A percentile compares a stretch with the other conserved stretches of the same genome.
phyloP scores from a whole-genome alignment of 2,113 vertebrate species.

The Peromyscus californicus region DNA sequence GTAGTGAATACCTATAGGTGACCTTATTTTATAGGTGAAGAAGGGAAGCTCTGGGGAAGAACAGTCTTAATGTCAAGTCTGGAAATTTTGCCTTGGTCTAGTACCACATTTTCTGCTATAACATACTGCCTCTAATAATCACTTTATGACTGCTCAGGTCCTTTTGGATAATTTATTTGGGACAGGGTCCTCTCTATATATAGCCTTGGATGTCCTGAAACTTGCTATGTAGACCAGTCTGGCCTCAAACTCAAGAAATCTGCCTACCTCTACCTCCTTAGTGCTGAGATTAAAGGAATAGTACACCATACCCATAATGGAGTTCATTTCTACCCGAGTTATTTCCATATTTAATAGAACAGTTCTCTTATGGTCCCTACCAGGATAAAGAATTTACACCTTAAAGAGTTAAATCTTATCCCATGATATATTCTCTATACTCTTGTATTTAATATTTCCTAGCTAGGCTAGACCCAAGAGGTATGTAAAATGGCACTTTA shows the following conservation, averaged over 20 bases:
- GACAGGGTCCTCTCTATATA: not conserved
- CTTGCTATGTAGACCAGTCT: not conserved
- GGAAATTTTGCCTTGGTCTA: not conserved
- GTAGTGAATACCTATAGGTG: not conserved
- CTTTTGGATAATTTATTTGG: constrained; percentile 48
- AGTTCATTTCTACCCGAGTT: constrained; percentile 49
- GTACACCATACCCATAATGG: too few relatives aligned
- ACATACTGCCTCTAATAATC: not conserved
- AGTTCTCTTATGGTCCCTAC: not conserved
- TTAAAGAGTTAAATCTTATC: constrained; percentile 47
- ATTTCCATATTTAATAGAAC: constrained; percentile 1
- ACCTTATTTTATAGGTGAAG: not conserved
- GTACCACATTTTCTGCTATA: not conserved
- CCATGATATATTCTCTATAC: not conserved
- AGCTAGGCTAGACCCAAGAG: constrained; percentile 31
- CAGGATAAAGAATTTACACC: not conserved
- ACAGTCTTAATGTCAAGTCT: constrained; percentile 1
- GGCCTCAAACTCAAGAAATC: not conserved
- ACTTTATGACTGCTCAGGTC: not conserved
- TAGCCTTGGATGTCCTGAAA: not conserved
- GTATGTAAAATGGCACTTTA: constrained; percentile 52
- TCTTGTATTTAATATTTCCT: constrained; percentile 61
- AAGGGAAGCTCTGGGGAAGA: not conserved
- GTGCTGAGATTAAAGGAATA: not conserved
- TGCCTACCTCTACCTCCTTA: not conserved